Evolutionary conservation across 1,140 invertebrate species (phyloP).

Genomic region (Hyphantria cunea): DNA sequence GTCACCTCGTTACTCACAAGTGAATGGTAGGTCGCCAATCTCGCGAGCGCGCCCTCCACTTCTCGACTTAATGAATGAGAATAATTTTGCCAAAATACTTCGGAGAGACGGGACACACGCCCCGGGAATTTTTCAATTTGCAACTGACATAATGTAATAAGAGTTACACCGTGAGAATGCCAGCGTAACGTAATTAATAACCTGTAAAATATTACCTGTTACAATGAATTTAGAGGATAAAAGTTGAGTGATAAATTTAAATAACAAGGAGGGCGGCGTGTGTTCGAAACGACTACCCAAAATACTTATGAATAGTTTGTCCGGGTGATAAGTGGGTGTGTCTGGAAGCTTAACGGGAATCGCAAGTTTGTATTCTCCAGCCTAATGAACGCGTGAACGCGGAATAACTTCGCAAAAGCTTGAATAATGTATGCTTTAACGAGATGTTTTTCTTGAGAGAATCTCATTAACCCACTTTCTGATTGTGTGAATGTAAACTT

Average conservation of each 20-base stretch:
- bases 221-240: slow-evolving; percentile 80
- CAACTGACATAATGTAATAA: slow-evolving; percentile 81
- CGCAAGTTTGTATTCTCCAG: slow-evolving; percentile 67
- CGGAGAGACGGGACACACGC: slow-evolving; percentile 78
- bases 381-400: slow-evolving; percentile 78
- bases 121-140: slow-evolving; percentile 81
- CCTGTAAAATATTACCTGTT: slow-evolving; percentile 80
- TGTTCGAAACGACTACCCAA: slow-evolving; percentile 49
- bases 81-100: slow-evolving; percentile 81
- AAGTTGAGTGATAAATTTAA: slow-evolving; percentile 81
- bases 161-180: slow-evolving; percentile 77
- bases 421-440: slow-evolving; percentile 81
- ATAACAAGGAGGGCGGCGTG: slow-evolving; percentile 63
- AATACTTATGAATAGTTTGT: slow-evolving; percentile 78
- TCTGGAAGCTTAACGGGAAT: slow-evolving; percentile 58
- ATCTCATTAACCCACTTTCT: slow-evolving; percentile 80
- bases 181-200: slow-evolving; percentile 78
- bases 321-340: slow-evolving; percentile 68
- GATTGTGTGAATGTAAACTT: slow-evolving; percentile 78
- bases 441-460: slow-evolving; percentile 80
- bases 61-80: slow-evolving; percentile 79
- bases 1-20: slow-evolving; percentile 78
- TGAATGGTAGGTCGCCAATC: slow-evolving; percentile 76
- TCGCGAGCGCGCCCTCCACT: slow-evolving; percentile 66
- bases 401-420: slow-evolving; percentile 76